Base-by-base conservation (phyloP, 2,113 vertebrate species). In the Grammatotria lemairii region DNA sequence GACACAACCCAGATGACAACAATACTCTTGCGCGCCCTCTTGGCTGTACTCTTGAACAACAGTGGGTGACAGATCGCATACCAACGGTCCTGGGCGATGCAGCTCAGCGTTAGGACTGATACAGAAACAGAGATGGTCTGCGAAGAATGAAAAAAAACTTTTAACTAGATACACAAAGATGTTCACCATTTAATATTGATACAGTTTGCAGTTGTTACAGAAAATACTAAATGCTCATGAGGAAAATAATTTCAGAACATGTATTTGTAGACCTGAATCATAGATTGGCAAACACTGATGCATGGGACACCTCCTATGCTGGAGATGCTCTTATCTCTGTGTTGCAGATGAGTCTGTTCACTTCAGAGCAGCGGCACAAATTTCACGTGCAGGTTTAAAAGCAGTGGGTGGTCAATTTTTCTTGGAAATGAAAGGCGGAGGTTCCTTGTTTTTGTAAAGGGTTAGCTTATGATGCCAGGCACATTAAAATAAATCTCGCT, bases 21-120 rank as follows among this genome's bases (percentile, higher is more conserved):
- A 13, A 99, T 98, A 92, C 97, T 99, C 92, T 97, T 98, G 86
- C 98, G 97, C 9, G 98, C 98, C 85, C 98, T 93, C 92, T 96
- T 98, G 87, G 98, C 98, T 38, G 98, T 99, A 96, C 98, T 99
- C 96, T 99, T 99, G 95, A 99, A 99, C 97, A 98, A 98, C 94
- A 99, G 96, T 7, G 98, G 98, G 88, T 99, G 98, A 93, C 98
- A 99, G 96, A 99, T 99, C 7, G 98, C 98, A 58, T 99, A 99
- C 98, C 98, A 99, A 78, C 98, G 97, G 95, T 99, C 98, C 94
- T 98, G 96, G 84, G 98, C 98, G 16, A 99, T 99, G 94, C 98
- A 99, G 93, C 98, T 99, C 85, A 99, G 97, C 1, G 98, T 99
- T 82, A 99, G 95, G 8, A 99, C 98, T 13, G 98, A 99, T 68